A percentile compares a stretch with the other conserved stretches of the same genome.
Conservation (phyloP, 1,140 invertebrate genomes). For the Ridgeia piscesae region DNA sequence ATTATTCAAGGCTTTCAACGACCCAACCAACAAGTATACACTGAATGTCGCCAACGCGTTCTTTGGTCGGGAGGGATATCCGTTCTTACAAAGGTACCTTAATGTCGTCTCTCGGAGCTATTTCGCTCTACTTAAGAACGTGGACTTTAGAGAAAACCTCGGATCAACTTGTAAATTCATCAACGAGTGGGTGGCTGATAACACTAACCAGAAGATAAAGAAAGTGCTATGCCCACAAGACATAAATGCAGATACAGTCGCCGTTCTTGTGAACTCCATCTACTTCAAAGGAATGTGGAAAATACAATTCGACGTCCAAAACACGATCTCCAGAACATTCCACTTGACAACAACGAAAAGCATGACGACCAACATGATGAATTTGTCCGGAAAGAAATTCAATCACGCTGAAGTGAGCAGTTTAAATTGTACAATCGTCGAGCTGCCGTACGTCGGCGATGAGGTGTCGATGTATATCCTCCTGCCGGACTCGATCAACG, state of each 20-base stretch:
- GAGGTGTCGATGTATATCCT: slow-evolving; percentile 72
- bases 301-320: slow-evolving; percentile 64
- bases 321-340: slow-evolving; percentile 60
- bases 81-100: background rate
- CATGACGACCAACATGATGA: no score
- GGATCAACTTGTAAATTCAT: slow-evolving; percentile 56
- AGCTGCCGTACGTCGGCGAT: slow-evolving; percentile 67
- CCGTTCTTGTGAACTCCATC: slow-evolving; percentile 74
- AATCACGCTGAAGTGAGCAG: slow-evolving; percentile 60
- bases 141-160: slow-evolving; percentile 30
- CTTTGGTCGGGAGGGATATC: background rate
- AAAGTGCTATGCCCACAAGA: slow-evolving; percentile 61
- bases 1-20: background rate
- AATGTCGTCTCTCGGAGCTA: background rate
- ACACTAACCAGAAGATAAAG: slow-evolving; percentile 68
- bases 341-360: no score
- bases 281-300: slow-evolving; percentile 80
- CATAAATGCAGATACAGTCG: slow-evolving; percentile 61
- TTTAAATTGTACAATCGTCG: slow-evolving; percentile 71
- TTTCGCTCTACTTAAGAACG: background rate
- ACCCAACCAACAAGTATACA: background rate
- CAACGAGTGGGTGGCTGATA: no score
- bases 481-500: slow-evolving; percentile 57
- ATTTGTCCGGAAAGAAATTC: slow-evolving; percentile 60
- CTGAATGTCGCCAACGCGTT: slow-evolving; percentile 19